A percentile compares a stretch with the other conserved stretches of the same genome.
Conservation (phyloP, 2,113 vertebrate species). For the Irena cyanogastra region DNA sequence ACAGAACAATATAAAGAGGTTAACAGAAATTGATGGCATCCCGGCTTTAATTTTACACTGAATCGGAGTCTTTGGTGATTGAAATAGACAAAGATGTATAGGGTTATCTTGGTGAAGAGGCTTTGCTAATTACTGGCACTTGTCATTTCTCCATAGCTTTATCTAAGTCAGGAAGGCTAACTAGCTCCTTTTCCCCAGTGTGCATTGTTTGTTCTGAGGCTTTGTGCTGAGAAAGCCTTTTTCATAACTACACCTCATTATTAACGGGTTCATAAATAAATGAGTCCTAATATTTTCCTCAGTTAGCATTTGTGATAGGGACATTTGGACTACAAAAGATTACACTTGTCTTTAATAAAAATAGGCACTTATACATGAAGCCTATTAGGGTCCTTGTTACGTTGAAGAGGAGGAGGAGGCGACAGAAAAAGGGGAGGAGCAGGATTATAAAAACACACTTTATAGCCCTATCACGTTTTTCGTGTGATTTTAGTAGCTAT, state of each 20-base stretch:
- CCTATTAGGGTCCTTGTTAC: slow-evolving; percentile 81
- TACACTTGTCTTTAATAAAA: slow-evolving; percentile 88
- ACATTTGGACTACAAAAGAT: slow-evolving; percentile 83
- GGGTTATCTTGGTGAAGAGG: slow-evolving; percentile 86
- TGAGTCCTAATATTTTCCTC: slow-evolving; percentile 86
- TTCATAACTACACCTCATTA: slow-evolving; percentile 84
- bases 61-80: slow-evolving; percentile 85
- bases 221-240: slow-evolving; percentile 86
- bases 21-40: slow-evolving; percentile 94
- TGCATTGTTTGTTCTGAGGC: slow-evolving; percentile 84
- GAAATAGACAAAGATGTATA: slow-evolving; percentile 95
- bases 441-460: slow-evolving; percentile 22
- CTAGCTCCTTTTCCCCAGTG: slow-evolving; percentile 81
- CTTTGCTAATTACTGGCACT: slow-evolving; percentile 91
- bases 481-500: slow-evolving; percentile 25
- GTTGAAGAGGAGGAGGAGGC: slow-evolving; percentile 43
- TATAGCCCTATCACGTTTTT: slow-evolving; percentile 6
- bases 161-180: slow-evolving; percentile 91
- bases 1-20: slow-evolving; percentile 87
- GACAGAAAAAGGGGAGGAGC: slow-evolving; percentile 61
- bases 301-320: slow-evolving; percentile 87
- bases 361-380: slow-evolving; percentile 86
- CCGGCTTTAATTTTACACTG: slow-evolving; percentile 86
- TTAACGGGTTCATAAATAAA: slow-evolving; percentile 94
- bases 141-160: slow-evolving; percentile 87